Evolutionary conservation across 2,888 invertebrate genomes (phyloP).

Genomic region (Drosophila subsilvestris): DNA sequence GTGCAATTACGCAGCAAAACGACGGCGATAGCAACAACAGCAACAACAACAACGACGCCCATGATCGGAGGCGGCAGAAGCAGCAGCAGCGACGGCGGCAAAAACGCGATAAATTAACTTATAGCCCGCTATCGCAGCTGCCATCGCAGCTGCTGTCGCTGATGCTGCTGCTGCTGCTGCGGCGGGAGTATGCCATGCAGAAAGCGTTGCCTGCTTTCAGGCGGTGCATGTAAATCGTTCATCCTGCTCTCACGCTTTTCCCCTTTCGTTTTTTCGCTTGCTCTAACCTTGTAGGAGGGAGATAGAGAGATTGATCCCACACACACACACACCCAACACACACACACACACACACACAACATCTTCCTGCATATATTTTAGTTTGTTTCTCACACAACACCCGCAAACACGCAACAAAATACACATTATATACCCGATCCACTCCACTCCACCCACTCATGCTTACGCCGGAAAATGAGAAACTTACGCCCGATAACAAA

Average conservation of each 20-base stretch:
- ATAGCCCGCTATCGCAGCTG: background rate
- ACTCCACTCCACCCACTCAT: background rate
- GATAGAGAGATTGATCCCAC: background rate
- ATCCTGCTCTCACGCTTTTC: background rate
- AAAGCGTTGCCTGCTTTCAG: constrained; percentile 58
- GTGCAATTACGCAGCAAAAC: constrained; percentile 40
- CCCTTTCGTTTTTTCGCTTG: background rate
- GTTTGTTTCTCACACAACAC: constrained; percentile 12
- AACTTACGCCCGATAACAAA: constrained; percentile 56
- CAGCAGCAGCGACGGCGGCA: constrained; percentile 6
- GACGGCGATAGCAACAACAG: constrained; percentile 4
- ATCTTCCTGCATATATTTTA: constrained; percentile 16
- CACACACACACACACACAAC: constrained; percentile 3
- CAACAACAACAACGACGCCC: constrained; percentile 3
- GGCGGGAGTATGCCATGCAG: background rate
- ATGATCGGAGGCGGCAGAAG: constrained; percentile 4
- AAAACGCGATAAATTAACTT: constrained; percentile 33
- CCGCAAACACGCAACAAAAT: constrained; percentile 2
- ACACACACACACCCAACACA: constrained; percentile 8
- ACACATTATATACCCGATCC: constrained; percentile 7
- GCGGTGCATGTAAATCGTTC: constrained; percentile 33
- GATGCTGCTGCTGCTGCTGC: background rate
- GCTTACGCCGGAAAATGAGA: constrained; percentile 45
- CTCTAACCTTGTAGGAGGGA: background rate
- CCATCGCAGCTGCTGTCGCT: background rate